Evolutionary conservation across 2,113 vertebrate species (phyloP).

Genomic region (Lanius ludovicianus): DNA sequence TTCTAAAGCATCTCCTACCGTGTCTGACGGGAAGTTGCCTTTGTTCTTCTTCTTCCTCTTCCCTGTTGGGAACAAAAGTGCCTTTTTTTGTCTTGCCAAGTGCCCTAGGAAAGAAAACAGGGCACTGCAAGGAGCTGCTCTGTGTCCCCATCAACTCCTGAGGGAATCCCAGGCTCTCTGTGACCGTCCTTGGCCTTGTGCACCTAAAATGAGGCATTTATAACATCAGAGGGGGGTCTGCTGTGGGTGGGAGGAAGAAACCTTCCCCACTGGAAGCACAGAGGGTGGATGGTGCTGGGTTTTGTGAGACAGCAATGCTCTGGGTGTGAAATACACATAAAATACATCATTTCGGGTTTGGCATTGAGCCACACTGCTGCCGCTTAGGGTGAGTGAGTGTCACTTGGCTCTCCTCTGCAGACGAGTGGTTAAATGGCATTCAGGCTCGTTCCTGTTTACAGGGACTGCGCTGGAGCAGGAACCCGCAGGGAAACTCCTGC

Average conservation of each 20-base stretch:
- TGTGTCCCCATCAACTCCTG: neutral
- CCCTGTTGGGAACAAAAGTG: neutral
- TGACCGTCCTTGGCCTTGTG: neutral
- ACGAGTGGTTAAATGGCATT: neutral
- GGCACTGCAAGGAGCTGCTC: neutral
- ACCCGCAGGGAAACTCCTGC: neutral
- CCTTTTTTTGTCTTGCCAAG: constrained; percentile 11
- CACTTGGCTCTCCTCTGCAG: neutral
- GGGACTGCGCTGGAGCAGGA: neutral
- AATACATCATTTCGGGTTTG: accelerated
- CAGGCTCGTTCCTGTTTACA: neutral
- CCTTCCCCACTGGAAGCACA: accelerated
- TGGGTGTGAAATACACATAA: accelerated
- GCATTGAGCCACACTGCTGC: accelerated
- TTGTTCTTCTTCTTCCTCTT: constrained; percentile 43
- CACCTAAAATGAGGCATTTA: neutral
- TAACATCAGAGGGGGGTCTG: neutral
- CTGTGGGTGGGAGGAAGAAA: neutral
- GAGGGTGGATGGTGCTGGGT: neutral
- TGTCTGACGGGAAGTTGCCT: neutral
- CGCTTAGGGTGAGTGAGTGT: accelerated
- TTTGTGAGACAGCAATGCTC: neutral
- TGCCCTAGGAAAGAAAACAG: neutral
- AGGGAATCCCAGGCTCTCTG: neutral
- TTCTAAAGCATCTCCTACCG: neutral